Percentiles rank a stretch among this genome's conserved stretches.
Conservation (phyloP, 2,888 invertebrate genomes). For the Drosophila yooni region DNA sequence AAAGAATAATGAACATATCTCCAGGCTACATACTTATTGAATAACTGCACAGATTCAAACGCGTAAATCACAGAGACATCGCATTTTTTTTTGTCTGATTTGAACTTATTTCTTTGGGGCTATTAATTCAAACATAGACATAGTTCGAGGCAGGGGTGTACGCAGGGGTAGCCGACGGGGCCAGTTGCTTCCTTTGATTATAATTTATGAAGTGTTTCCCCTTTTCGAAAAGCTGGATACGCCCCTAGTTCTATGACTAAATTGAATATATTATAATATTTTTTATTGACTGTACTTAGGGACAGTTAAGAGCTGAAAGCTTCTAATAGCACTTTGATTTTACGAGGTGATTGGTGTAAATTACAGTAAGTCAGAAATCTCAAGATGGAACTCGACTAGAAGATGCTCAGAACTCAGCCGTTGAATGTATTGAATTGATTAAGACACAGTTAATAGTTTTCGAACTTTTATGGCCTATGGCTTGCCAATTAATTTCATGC, state of each 20-base stretch:
- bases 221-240: not conserved
- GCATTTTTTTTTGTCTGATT: not conserved
- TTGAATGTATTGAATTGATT: not conserved
- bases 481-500: not conserved
- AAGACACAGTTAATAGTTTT: not conserved
- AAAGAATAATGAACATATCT: constrained; percentile 17
- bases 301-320: not conserved
- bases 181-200: not conserved
- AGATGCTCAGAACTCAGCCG: not conserved
- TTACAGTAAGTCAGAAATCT: not conserved
- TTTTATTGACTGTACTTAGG: too few relatives aligned
- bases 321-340: not conserved
- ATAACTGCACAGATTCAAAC: constrained; percentile 48
- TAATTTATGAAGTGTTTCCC: not conserved
- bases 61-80: constrained; percentile 14
- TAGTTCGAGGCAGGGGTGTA: not conserved
- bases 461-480: not conserved
- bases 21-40: constrained; percentile 55
- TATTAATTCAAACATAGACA: constrained; percentile 1
- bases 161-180: not conserved
- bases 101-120: not conserved
- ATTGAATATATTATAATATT: not conserved
- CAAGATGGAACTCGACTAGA: not conserved
- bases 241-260: not conserved
- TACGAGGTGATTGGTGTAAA: not conserved